Conservation (phyloP, 2,888 invertebrate species). For the Eurois occulta region DNA sequence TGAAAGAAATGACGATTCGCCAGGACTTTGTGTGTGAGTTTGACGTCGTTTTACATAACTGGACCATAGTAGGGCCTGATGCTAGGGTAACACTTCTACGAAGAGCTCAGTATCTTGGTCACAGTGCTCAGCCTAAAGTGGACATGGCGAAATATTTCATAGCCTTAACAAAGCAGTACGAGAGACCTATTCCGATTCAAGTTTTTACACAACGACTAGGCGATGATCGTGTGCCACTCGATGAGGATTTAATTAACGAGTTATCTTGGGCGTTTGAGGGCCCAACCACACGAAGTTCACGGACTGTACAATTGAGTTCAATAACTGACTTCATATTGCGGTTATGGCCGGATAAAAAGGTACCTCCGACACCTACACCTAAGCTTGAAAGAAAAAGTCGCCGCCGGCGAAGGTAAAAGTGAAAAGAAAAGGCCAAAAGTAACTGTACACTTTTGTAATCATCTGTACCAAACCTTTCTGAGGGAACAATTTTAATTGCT, state of each 20-base stretch:
- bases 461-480: neutral
- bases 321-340: slow-evolving; percentile 42
- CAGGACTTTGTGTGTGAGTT: slow-evolving; percentile 67
- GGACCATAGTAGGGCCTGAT: slow-evolving; percentile 69
- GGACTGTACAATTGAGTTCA: slow-evolving; percentile 37
- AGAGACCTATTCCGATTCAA: slow-evolving; percentile 22
- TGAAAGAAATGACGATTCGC: slow-evolving; percentile 68
- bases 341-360: slow-evolving; percentile 52
- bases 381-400: too few species aligned
- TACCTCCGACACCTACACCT: slow-evolving; percentile 17
- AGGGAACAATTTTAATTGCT: neutral
- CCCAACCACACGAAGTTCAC: slow-evolving; percentile 16
- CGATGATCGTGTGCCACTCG: slow-evolving; percentile 29
- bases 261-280: slow-evolving; percentile 44
- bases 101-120: slow-evolving; percentile 71
- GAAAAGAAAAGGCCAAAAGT: slow-evolving; percentile 19
- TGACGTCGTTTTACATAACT: slow-evolving; percentile 69
- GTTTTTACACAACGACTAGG: slow-evolving; percentile 22
- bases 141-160: slow-evolving; percentile 71
- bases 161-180: slow-evolving; percentile 28
- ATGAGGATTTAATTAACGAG: slow-evolving; percentile 25
- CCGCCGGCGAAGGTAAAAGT: neutral
- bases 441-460: neutral
- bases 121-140: slow-evolving; percentile 36
- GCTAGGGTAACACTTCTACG: slow-evolving; percentile 69